Conservation (phyloP, 2,797 vertebrate genomes). For the Nannoperca australis region DNA sequence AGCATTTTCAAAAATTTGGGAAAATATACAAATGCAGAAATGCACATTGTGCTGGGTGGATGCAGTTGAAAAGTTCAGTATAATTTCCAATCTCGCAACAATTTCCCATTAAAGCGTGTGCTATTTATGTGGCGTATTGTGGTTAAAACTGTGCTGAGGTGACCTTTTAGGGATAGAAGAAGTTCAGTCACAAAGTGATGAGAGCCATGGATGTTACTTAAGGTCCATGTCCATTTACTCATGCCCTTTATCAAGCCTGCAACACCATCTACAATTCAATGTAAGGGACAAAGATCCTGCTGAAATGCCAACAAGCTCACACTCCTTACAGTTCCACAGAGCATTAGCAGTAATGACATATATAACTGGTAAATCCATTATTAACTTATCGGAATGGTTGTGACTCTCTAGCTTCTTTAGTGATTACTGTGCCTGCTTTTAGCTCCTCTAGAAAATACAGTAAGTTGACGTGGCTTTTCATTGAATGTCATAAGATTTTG, state of each 20-base stretch:
- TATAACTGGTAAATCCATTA: slow-evolving; percentile 20
- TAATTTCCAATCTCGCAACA: slow-evolving; percentile 19
- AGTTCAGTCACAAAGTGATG: slow-evolving; percentile 49
- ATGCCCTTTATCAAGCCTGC: slow-evolving; percentile 58
- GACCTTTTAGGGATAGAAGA: slow-evolving; percentile 65
- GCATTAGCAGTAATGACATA: slow-evolving; percentile 19
- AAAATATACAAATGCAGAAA: slow-evolving; percentile 29
- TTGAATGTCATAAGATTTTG: not conserved
- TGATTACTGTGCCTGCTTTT: not conserved
- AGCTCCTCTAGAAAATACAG: not conserved
- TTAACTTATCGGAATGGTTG: not conserved
- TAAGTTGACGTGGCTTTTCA: not conserved
- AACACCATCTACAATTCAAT: slow-evolving; percentile 42
- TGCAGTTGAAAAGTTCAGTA: slow-evolving; percentile 27
- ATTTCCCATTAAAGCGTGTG: slow-evolving; percentile 13
- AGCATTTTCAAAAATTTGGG: slow-evolving; percentile 14
- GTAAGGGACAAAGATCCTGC: slow-evolving; percentile 16
- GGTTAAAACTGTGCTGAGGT: slow-evolving; percentile 34
- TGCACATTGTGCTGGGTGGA: not conserved
- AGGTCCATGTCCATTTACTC: slow-evolving; percentile 60
- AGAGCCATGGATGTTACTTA: slow-evolving; percentile 48
- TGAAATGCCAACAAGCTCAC: slow-evolving; percentile 31
- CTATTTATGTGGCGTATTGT: not conserved
- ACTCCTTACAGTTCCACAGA: not conserved
- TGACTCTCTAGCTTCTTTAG: not conserved